phyloP scores from a whole-genome alignment of 2,888 invertebrate genomes.

The Drosophila austrosaltans region DNA sequence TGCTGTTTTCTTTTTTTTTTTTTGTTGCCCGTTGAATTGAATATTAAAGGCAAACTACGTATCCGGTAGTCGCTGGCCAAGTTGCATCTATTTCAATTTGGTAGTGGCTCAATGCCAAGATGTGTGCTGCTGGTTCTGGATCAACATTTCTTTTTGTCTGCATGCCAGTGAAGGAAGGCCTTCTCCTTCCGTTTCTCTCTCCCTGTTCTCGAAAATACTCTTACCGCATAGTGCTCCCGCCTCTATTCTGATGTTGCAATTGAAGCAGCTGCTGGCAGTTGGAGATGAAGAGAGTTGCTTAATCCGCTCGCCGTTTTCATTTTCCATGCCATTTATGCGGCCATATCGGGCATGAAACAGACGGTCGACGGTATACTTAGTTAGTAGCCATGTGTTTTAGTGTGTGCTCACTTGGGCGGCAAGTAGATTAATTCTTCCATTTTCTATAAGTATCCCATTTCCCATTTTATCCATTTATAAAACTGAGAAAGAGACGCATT shows the following conservation, averaged over 20 bases:
- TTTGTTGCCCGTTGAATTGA: slow-evolving; percentile 62
- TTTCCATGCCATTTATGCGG: slow-evolving; percentile 51
- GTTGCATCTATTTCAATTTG: slow-evolving; percentile 67
- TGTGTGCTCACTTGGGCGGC: slow-evolving; percentile 40
- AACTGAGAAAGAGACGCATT: neutral
- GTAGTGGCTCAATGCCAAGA: slow-evolving; percentile 70
- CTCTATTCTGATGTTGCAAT: slow-evolving; percentile 32
- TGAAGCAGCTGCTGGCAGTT: slow-evolving; percentile 2
- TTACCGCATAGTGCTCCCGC: slow-evolving; percentile 50
- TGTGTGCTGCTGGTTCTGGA: slow-evolving; percentile 43
- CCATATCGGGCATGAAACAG: slow-evolving; percentile 56
- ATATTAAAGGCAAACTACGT: slow-evolving; percentile 55
- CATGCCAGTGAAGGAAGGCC: slow-evolving; percentile 52
- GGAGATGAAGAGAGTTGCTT: slow-evolving; percentile 35
- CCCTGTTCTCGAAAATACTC: slow-evolving; percentile 17
- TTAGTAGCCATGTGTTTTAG: slow-evolving; percentile 53
- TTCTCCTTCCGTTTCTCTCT: slow-evolving; percentile 32
- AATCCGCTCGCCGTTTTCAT: slow-evolving; percentile 67
- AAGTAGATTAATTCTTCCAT: slow-evolving; percentile 55
- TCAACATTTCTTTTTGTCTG: slow-evolving; percentile 68
- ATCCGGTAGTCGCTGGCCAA: slow-evolving; percentile 13
- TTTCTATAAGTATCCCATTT: neutral
- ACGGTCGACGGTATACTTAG: slow-evolving; percentile 17
- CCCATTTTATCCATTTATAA: neutral
- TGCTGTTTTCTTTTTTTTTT: slow-evolving; percentile 34